Evolutionary conservation across 1,140 invertebrate genomes (phyloP), one percentile per base, ranked within the genome.

Genomic region (Bombus vancouverensis): DNA sequence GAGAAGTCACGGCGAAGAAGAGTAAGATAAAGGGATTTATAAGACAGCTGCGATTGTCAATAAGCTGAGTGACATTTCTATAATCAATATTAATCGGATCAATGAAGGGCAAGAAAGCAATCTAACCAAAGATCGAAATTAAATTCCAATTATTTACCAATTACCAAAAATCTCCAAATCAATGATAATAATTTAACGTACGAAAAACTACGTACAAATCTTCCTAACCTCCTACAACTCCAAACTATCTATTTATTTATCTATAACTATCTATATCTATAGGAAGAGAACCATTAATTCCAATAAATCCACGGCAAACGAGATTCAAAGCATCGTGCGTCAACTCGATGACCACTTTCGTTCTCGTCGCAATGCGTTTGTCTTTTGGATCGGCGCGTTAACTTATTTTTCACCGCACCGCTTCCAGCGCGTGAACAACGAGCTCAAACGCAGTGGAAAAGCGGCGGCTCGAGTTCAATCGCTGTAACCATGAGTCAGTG

Each of bases 381-480:
- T 42, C n/a, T 28, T 10, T 25, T 15, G 59, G 39, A 25, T 10
- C 32, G 3, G 25, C n/a, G 42, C 53, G 53, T 62, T 13, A 68
- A 70, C 25, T 47, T 70, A 39, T 68, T 66, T 78, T 66, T 80
- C 77, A 34, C 42, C n/a, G n/a, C 39, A 32, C 13, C 8, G 77
- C 18, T 66, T 65, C 42, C 42, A 47, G 42, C 12, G n/a, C n/a
- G 32, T 34, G 77, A 70, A 47, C 77, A 53, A 80, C 39, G 10
- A n/a, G 59, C 25, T 79, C 5, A 47, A 79, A 70, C 25, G 62
- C n/a, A 3, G 32, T 28, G 77, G 18, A 68, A 68, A 68, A 34
- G 62, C 42, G 65, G 1, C 3, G 42, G 9, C 5, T n/a, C n/a
- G 39, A 65, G 28, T 9, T 1, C 25, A 3, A 70, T 70, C 42